These are phyloP conservation scores for Furnarius figulus DNA, from an alignment of 2,113 vertebrate species.

Conservation along the genomic window DNA sequence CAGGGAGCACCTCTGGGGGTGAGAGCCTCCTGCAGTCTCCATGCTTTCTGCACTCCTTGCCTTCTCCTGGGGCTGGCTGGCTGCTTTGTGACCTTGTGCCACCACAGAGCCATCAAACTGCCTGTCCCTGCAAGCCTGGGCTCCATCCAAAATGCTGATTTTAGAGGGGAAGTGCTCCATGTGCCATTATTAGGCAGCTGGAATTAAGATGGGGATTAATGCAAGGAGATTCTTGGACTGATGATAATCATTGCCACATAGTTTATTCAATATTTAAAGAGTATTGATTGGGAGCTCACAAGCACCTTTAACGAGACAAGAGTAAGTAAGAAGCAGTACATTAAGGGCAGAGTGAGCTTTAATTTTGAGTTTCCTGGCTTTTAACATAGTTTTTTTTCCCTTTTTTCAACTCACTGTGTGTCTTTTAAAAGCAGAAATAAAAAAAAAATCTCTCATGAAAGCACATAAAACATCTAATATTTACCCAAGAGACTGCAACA, in stretches of 20 bases:
- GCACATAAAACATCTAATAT: constrained; percentile 57
- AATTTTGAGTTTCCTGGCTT: constrained; percentile 8
- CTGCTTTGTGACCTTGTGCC: too few relatives aligned
- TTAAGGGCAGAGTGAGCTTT: constrained; percentile 2
- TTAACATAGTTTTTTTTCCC: neutral
- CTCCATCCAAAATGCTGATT: neutral
- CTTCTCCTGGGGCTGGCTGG: too few relatives aligned
- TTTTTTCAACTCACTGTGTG: constrained; percentile 32
- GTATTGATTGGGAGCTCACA: neutral
- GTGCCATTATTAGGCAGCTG: neutral
- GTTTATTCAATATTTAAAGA: neutral
- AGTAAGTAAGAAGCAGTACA: constrained; percentile 27
- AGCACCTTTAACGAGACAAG: neutral
- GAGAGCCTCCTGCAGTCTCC: too few relatives aligned
- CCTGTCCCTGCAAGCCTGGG: neutral
- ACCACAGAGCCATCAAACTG: too few relatives aligned
- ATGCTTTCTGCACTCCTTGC: neutral
- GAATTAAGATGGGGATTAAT: neutral
- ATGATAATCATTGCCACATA: neutral
- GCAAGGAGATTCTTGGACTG: neutral
- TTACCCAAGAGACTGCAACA: constrained; percentile 67
- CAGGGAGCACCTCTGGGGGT: too few relatives aligned
- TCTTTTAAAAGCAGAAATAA: constrained; percentile 65
- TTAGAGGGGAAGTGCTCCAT: constrained; percentile 3
- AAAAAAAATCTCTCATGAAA: constrained; percentile 23